Evolutionary conservation across 2,113 vertebrate genomes (phyloP), one percentile per base, ranked within the genome.

Genomic region (Eidolon helvum): DNA sequence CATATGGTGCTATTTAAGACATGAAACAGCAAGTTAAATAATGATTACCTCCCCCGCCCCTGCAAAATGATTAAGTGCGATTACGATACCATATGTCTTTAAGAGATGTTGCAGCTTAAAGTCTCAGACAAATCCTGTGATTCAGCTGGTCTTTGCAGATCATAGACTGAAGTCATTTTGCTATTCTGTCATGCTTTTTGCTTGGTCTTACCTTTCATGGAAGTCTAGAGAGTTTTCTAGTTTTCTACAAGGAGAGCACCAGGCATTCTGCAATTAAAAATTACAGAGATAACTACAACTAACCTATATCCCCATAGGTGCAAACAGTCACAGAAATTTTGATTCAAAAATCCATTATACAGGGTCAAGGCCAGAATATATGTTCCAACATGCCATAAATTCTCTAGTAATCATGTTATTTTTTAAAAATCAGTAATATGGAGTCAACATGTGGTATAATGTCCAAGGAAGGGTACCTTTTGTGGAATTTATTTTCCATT

Each of bases 401-500:
- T 97, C 68, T 95, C 94, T 77, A 85, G 95, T 96, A 96, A 97
- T 97, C 96, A 97, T 95, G 80, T 11, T 93, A 63, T 91, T 94
- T 97, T 82, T 22, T 48, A 93, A 88, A 96, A 95, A 94, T 97
- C 94, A 96, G 50, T 98, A 93, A 53, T 22, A 7, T 38, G n/a
- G 40, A 79, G 82, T 94, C 94, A 85, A 92, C 43, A 84, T 86
- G 40, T 3, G 2, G 63, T 95, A 88, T 96, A 94, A 95, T 38
- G 69, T 91, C 66, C 84, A 77, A 87, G 53, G 87, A 97, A 94
- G 72, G 40, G 90, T 96, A 92, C 33, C 65, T 97, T 96, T 55
- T 50, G 65, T 94, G 78, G 87, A 96, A 97, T 98, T 96, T 97
- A 57, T 97, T 97, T 97, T 97, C 94, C 96, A 93, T 97, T 97